Conservation (phyloP, 2,113 vertebrate genomes). For the Lipotes vexillifer region DNA sequence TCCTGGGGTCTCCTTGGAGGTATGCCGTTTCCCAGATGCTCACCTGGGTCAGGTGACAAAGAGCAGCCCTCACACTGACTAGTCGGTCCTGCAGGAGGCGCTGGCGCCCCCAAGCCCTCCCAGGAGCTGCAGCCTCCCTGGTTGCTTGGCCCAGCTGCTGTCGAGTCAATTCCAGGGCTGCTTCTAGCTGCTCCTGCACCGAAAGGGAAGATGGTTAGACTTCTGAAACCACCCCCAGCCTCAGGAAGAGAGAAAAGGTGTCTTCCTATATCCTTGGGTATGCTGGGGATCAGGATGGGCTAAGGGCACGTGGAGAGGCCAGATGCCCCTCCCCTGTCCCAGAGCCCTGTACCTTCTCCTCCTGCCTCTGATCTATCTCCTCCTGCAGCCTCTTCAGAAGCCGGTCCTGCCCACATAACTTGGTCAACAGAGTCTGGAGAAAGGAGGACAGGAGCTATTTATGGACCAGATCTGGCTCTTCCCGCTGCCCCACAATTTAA, state of each 20-base stretch:
- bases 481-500: background rate
- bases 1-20: background rate
- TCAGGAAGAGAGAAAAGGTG: background rate
- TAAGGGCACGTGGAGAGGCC: background rate
- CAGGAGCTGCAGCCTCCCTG: slow-evolving; percentile 62
- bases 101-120: slow-evolving; percentile 84
- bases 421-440: slow-evolving; percentile 85
- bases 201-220: background rate
- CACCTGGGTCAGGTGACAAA: slow-evolving; percentile 89
- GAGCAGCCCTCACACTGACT: slow-evolving; percentile 87
- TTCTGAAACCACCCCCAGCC: background rate
- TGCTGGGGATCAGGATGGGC: background rate
- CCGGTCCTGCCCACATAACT: slow-evolving; percentile 90
- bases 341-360: slow-evolving; percentile 84
- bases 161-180: slow-evolving; percentile 85
- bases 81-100: slow-evolving; percentile 90
- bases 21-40: background rate
- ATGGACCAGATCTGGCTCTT: background rate
- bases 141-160: slow-evolving; percentile 83
- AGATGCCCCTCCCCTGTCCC: background rate
- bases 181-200: slow-evolving; percentile 83
- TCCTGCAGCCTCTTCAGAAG: slow-evolving; percentile 84
- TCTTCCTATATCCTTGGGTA: background rate
- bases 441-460: background rate
- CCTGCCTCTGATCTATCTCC: slow-evolving; percentile 83